Evolutionary conservation across 2,888 invertebrate genomes (phyloP), one percentile per base, ranked within the genome.

Genomic region (Leucozona laternaria): DNA sequence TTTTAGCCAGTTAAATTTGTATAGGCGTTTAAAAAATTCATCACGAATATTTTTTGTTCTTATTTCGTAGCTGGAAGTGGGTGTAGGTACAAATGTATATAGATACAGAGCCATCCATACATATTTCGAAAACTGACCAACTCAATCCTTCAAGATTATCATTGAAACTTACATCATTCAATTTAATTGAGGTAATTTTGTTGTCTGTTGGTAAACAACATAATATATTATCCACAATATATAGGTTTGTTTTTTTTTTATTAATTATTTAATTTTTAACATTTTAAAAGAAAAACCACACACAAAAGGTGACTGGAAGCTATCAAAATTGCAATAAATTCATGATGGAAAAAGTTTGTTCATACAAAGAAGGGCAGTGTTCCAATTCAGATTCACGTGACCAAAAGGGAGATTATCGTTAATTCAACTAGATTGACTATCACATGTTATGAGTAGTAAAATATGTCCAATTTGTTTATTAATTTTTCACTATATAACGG

Each of bases 331-430:
- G 34, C 37, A 37, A 25, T 68, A 22, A 68, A 50, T 34, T 8
- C 22, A 48, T 3, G 4, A 53, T 37, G 4, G 10, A 31, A 34
- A 17, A 20, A 48, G 7, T 25, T 13, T 25, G 22, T 11, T 7
- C n/a, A 28, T 13, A n/a, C 20, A 17, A 31, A 20, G 20, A 68
- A 53, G 53, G 68, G 22, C 68, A 53, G 68, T 68, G 68, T 62
- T 53, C 62, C 40, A 62, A n/a, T 43, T 76, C 45, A 25, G 31
- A 57, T 66, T 68, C 77, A 58, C 66, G 68, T 45, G 75, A 75
- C 53, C 43, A 22, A 43, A 22, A 62, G 2, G 13, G 17, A 48
- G 53, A 75, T 64, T 53, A 64, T 50, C 6, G 13, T 57, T 57
- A 58, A 48, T 57, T 31, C 17, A 72, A 45, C 3, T 11, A 28